These are phyloP conservation scores for Acleris laterana DNA, from an alignment of 2,888 invertebrate genomes.

Conservation along the genomic window DNA sequence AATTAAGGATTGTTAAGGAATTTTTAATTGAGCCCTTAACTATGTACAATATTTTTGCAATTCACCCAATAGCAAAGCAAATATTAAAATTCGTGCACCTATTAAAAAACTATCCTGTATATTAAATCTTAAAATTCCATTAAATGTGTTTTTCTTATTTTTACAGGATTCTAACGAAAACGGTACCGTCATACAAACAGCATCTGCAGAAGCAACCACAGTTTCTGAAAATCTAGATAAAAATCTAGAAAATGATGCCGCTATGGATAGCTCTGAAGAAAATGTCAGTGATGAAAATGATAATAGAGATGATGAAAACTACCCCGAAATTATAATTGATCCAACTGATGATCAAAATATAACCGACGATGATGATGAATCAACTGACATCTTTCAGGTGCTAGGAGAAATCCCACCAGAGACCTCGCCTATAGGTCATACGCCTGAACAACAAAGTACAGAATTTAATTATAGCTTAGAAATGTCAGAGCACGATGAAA, in stretches of 20 bases:
- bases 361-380: slow-evolving; percentile 40
- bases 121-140: no score
- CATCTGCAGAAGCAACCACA: no score
- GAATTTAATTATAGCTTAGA: slow-evolving; percentile 62
- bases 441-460: slow-evolving; percentile 56
- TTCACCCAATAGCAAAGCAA: no score
- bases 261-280: neutral
- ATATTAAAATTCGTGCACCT: no score
- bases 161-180: slow-evolving; percentile 2
- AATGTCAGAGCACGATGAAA: slow-evolving; percentile 61
- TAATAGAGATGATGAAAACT: slow-evolving; percentile 1
- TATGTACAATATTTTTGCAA: no score
- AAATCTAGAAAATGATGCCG: no score
- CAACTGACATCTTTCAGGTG: slow-evolving; percentile 48
- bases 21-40: no score
- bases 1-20: no score
- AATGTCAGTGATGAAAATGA: neutral
- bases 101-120: no score
- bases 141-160: neutral
- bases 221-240: no score
- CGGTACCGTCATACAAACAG: no score
- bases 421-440: slow-evolving; percentile 45
- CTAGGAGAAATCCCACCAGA: slow-evolving; percentile 52
- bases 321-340: slow-evolving; percentile 3
- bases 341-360: slow-evolving; percentile 1